phyloP scores from a whole-genome alignment of 2,113 vertebrate species.

The western clawed frog (Xenopus tropicalis) region UCB_Xtro_10.0 CM004450.2:79580501-79581000 shows the following conservation, averaged over 20 bases:
- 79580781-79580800: constrained; percentile 67
- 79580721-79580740: constrained; percentile 65
- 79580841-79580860: constrained; percentile 54
- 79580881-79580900: constrained; percentile 8
- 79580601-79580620: neutral
- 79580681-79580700: constrained; percentile 47
- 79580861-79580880: constrained; percentile 6
- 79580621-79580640: constrained; percentile 27
- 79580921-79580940: neutral
- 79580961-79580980: too few species aligned
- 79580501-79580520: too few species aligned
- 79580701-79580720: constrained; percentile 60
- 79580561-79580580: too few species aligned
- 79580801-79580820: constrained; percentile 80
- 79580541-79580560: too few species aligned
- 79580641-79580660: constrained; percentile 40
- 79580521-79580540: too few species aligned
- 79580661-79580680: constrained; percentile 62
- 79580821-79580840: constrained; percentile 83
- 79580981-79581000: neutral
- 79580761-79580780: constrained; percentile 79
- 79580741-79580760: constrained; percentile 68
- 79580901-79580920: neutral
- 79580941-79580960: neutral
- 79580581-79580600: too few species aligned